Evolutionary conservation across 1,140 invertebrate species (phyloP), one percentile per base, ranked within the genome.

Genomic region (Geopemphigus sp.): DNA sequence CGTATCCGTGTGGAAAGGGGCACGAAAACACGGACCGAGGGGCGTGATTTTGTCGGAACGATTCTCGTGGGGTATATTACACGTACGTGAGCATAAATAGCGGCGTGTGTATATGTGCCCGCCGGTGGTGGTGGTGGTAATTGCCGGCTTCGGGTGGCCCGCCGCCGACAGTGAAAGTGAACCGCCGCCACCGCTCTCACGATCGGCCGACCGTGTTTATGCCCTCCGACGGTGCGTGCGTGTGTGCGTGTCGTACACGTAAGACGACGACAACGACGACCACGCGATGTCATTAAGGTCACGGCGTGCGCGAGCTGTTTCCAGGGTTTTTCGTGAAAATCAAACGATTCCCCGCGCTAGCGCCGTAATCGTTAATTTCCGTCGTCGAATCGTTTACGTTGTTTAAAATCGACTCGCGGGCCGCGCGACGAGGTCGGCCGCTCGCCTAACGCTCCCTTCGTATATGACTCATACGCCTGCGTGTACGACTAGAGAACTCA

Each of bases 131-230:
- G n/a, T n/a, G n/a, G n/a, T n/a, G 50, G 24, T 74, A 74, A 74
- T 74, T 53, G n/a, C 53, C 26, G 72, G 53, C 29, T 57, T 66
- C 63, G 63, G 63, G 63, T 45, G 72, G 66, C 1, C 73, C n/a
- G n/a, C 32, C 56, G 54, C 12, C 70, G 53, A 64, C 73, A 47
- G 73, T 61, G 73, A 76, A 76, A 76, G 73, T 61, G 56, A 76
- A 59, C 32, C 15, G 24, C 22, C 24, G 66, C 45, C 5, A 26
- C 22, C 39, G 32, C 17, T 59, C 54, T 59, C 54, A 57, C 54
- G 54, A 76, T 59, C 26, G 19, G 32, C 12, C 11, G 19, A 22
- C 32, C 17, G 73, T 17, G 54, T 54, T 12, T 26, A 19, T n/a
- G n/a, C n/a, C n/a, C n/a, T n/a, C n/a, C n/a, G n/a, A n/a, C n/a